phyloP scores from a whole-genome alignment of 2,113 vertebrate species.

The Albula goreensis region DNA sequence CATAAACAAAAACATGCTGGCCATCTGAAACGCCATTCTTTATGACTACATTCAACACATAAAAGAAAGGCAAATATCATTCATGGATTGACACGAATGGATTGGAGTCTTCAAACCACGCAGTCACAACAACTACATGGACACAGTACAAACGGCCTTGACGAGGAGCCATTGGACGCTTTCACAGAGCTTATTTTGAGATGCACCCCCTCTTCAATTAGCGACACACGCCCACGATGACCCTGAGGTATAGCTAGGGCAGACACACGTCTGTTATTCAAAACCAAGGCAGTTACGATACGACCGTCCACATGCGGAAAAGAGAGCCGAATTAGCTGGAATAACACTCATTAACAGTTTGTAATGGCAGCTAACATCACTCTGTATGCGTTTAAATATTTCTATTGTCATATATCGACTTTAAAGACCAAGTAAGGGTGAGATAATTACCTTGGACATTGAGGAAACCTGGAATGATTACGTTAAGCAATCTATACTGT shows the following conservation, averaged over 20 bases:
- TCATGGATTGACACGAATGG: background rate
- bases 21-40: too few relatives aligned
- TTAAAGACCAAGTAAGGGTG: too few relatives aligned
- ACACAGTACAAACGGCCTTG: background rate
- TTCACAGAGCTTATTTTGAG: background rate
- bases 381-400: too few relatives aligned
- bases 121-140: slow-evolving; percentile 7
- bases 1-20: background rate
- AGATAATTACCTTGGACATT: too few relatives aligned
- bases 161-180: background rate
- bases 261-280: background rate
- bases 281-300: too few relatives aligned
- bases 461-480: background rate
- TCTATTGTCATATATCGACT: too few relatives aligned
- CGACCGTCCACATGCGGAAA: too few relatives aligned
- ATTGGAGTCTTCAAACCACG: background rate
- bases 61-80: background rate
- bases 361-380: too few relatives aligned
- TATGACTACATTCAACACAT: too few relatives aligned
- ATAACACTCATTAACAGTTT: too few relatives aligned
- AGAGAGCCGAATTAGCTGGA: too few relatives aligned
- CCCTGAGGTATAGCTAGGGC: background rate
- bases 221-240: background rate
- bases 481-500: background rate
- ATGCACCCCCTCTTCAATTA: background rate